Base-by-base conservation (phyloP, 2,113 vertebrate genomes). In the Chloebia gouldiae region DNA sequence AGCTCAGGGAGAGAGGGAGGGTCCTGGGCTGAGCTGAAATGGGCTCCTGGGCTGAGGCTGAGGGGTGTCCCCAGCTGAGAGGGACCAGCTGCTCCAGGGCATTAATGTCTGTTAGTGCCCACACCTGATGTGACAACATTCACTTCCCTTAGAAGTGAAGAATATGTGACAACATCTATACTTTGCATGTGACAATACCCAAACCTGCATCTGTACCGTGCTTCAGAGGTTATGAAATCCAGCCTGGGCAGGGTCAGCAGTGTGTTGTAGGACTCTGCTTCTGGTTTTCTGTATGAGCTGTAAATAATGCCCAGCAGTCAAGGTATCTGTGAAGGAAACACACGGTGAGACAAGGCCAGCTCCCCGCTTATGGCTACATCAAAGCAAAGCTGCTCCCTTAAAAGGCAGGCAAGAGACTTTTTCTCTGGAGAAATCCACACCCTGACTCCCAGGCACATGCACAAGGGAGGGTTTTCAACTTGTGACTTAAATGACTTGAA, bases 401-500 rank as follows among this genome's bases (percentile, higher is more conserved):
- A 96, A 95, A 97, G 90, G 86, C 82, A 76, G 54, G 6, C 60
- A 69, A 82, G 33, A 92, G 75, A 63, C 21, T 76, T 83, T 87
- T 83, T 53, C n/a, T 50, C 72, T 54, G 73, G 51, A 79, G 77
- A 71, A 94, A 95, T 57, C 88, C 81, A 65, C 83, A n/a, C 64
- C 70, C 84, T 71, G 42, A 30, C 79, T 86, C 96, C 95, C 45
- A 16, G 91, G 85, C 95, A 95, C 44, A 76, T 95, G 97, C 30
- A 25, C 73, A 91, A 75, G 84, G 85, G 68, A 87, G 50, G 60
- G 68, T 30, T 96, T 96, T 65, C 49, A 33, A 24, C 87, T 92
- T 79, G 85, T 70, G 92, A 86, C 95, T 94, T 76, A 70, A 89
- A 85, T 76, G 96, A 45, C 87, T 97, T 96, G 92, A 97, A 96